Percentiles rank a stretch among this genome's conserved stretches.
Evolutionary conservation across 2,797 vertebrate species (phyloP).

Genomic region (Scolopax rusticola): DNA sequence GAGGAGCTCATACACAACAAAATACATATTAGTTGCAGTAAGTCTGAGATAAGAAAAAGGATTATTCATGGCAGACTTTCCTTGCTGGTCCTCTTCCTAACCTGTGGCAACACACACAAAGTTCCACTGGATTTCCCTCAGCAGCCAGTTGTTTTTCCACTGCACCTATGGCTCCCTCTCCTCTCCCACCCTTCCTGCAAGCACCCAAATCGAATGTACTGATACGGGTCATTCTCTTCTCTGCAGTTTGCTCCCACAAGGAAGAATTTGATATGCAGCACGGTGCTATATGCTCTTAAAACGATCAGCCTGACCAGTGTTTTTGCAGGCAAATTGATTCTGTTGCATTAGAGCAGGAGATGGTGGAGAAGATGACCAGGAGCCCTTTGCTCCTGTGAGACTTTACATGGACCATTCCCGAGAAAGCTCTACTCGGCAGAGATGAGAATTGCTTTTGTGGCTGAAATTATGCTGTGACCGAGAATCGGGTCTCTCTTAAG

Average conservation of each 20-base stretch:
- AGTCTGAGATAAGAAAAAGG: background rate
- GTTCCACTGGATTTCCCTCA: background rate
- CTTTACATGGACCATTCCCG: background rate
- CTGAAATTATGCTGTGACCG: background rate
- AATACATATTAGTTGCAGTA: background rate
- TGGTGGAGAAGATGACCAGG: background rate
- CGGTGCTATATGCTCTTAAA: background rate
- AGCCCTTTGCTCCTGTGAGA: background rate
- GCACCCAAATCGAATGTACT: rapidly evolving
- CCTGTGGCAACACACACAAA: background rate
- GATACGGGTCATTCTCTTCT: background rate
- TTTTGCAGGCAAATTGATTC: background rate
- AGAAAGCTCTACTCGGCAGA: background rate
- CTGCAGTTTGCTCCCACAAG: background rate
- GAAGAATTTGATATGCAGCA: background rate
- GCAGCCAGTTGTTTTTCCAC: background rate
- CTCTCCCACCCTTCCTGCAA: background rate
- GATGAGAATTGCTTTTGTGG: background rate
- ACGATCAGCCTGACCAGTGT: background rate
- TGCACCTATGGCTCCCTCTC: background rate
- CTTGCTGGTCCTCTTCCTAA: background rate
- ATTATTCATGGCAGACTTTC: background rate
- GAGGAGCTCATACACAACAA: background rate
- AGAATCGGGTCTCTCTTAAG: background rate
- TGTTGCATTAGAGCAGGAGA: background rate